These are phyloP conservation scores for Lasioglossum leucozonium DNA, from an alignment of 2,888 invertebrate genomes.

Conservation along the genomic window DNA sequence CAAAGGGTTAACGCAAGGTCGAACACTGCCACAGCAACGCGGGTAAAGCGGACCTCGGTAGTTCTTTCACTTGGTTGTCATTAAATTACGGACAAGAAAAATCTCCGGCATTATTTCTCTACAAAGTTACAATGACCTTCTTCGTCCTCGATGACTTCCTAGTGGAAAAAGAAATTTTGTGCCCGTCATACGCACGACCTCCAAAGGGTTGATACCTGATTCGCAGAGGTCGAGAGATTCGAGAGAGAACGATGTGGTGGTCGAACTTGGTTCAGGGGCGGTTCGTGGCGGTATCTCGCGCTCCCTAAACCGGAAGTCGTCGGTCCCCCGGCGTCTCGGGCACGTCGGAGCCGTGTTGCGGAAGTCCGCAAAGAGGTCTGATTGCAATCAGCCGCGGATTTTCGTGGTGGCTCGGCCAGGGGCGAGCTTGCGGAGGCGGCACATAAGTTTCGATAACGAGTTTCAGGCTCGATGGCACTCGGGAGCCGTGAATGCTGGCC, in stretches of 20 bases:
- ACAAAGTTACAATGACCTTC: too few species aligned
- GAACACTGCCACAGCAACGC: too few species aligned
- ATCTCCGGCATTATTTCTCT: too few species aligned
- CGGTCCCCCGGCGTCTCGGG: constrained; percentile 35
- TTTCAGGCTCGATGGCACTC: constrained; percentile 68
- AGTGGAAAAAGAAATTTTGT: background rate
- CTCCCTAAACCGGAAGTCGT: constrained; percentile 64
- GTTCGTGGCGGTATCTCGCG: constrained; percentile 6
- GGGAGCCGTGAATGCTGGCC: constrained; percentile 67
- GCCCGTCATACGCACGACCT: too few species aligned
- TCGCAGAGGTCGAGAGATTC: background rate
- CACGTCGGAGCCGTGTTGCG: constrained; percentile 67
- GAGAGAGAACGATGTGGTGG: background rate
- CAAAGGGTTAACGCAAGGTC: too few species aligned
- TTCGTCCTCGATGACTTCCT: too few species aligned
- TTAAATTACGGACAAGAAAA: too few species aligned
- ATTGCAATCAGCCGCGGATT: constrained; percentile 81
- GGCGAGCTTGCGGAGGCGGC: constrained; percentile 37
- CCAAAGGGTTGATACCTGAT: background rate
- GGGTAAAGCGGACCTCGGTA: too few species aligned
- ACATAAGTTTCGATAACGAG: constrained; percentile 75
- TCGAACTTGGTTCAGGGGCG: background rate
- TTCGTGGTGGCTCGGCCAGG: constrained; percentile 59
- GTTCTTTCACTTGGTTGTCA: background rate
- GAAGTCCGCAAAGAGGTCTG: constrained; percentile 78